These are phyloP conservation scores for Gnathonemus echidnorhynchus DNA, from an alignment of 2,113 vertebrate genomes.

Conservation along the genomic window DNA sequence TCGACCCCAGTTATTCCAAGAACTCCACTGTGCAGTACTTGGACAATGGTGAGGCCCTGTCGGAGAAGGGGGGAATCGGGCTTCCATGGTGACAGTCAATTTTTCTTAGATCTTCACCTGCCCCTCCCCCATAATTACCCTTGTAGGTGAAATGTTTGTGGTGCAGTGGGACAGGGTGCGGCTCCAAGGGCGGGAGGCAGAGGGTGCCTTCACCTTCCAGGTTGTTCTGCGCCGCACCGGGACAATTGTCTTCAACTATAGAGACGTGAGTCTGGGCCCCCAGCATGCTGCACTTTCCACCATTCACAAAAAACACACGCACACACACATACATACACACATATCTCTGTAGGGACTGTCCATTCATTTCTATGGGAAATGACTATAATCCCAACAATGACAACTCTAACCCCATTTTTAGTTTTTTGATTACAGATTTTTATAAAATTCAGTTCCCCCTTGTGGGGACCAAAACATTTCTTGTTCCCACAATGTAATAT, in stretches of 20 bases:
- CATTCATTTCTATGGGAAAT: background rate
- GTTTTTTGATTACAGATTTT: background rate
- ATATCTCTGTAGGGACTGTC: background rate
- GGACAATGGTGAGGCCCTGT: slow-evolving; percentile 75
- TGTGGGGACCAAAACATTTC: background rate
- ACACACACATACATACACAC: background rate
- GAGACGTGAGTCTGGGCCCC: slow-evolving; percentile 59
- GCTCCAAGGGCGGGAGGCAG: slow-evolving; percentile 69
- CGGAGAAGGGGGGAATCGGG: background rate
- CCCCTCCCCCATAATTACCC: background rate
- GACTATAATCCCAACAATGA: background rate
- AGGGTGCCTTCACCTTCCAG: slow-evolving; percentile 83
- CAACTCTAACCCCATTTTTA: background rate
- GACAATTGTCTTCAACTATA: slow-evolving; percentile 77
- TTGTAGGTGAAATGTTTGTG: slow-evolving; percentile 73
- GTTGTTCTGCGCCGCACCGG: slow-evolving; percentile 70
- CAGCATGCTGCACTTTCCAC: background rate
- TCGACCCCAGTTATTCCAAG: slow-evolving; percentile 85
- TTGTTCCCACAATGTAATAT: background rate
- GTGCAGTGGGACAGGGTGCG: slow-evolving; percentile 85
- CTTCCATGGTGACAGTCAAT: background rate
- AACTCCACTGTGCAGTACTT: slow-evolving; percentile 82
- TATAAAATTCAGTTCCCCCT: background rate
- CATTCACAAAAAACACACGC: background rate
- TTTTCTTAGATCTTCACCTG: background rate